These are phyloP conservation scores for Drosophila repletoides DNA, from an alignment of 1,140 invertebrate genomes.

Conservation along the genomic window DNA sequence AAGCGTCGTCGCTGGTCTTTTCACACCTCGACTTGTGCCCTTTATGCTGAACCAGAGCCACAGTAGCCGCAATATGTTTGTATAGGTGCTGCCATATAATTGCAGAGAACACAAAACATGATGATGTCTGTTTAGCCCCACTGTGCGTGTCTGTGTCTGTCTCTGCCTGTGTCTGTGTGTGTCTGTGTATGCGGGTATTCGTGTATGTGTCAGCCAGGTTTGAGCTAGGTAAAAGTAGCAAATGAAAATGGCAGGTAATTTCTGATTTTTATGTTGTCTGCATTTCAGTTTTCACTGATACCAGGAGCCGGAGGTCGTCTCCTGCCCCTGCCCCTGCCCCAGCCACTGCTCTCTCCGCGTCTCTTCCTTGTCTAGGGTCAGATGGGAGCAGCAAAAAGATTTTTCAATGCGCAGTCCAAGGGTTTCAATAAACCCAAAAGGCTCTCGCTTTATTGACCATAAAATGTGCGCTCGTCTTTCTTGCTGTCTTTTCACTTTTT, in stretches of 20 bases:
- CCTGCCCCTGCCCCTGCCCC: too few relatives aligned
- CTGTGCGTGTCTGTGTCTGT: not conserved
- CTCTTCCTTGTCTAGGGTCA: conserved; percentile 25
- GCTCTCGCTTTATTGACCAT: conserved; percentile 68
- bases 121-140: not conserved
- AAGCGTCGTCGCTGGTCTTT: conserved; percentile 2
- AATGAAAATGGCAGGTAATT: conserved; percentile 55
- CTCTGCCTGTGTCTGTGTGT: not conserved
- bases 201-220: not conserved
- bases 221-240: too few relatives aligned
- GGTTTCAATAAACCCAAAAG: conserved; percentile 64
- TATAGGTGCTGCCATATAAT: conserved; percentile 65
- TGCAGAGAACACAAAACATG: conserved; percentile 38
- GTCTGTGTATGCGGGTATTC: not conserved
- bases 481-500: conserved; percentile 4
- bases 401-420: conserved; percentile 60
- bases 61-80: conserved; percentile 67
- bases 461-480: conserved; percentile 40
- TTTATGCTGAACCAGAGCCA: conserved; percentile 62
- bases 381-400: conserved; percentile 47
- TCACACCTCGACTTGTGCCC: conserved; percentile 34
- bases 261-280: conserved; percentile 65
- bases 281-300: conserved; percentile 38
- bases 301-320: too few relatives aligned
- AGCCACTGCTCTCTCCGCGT: conserved; percentile 2